Conservation (phyloP, 1,140 invertebrate genomes). For the Zaprionus kolodkinae region DNA sequence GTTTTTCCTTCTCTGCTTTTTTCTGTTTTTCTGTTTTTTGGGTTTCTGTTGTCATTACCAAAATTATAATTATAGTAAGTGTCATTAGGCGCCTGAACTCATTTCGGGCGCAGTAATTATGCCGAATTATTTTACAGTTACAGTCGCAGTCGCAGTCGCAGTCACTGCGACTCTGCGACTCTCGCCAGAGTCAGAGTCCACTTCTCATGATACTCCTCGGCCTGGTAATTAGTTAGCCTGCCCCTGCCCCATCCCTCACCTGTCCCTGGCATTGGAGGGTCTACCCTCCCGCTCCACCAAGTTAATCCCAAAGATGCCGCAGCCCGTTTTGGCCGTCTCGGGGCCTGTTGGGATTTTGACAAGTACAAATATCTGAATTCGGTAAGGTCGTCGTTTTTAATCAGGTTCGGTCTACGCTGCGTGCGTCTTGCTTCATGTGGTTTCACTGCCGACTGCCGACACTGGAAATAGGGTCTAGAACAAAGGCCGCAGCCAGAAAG, state of each 20-base stretch:
- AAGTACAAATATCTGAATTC: slow-evolving; percentile 83
- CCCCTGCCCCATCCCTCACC: slow-evolving; percentile 1
- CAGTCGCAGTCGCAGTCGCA: background rate
- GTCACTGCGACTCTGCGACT: background rate
- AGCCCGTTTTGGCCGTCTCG: slow-evolving; percentile 16
- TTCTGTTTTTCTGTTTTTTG: slow-evolving; percentile 13
- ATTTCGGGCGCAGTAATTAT: slow-evolving; percentile 67
- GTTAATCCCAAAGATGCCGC: slow-evolving; percentile 47
- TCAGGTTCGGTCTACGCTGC: slow-evolving; percentile 57
- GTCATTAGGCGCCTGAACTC: slow-evolving; percentile 76
- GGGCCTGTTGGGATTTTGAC: slow-evolving; percentile 66
- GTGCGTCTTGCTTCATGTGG: slow-evolving; percentile 73
- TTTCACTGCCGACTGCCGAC: slow-evolving; percentile 34
- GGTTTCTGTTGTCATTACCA: slow-evolving; percentile 70
- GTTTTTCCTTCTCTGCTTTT: slow-evolving; percentile 17
- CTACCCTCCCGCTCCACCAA: background rate
- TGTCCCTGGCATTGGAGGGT: background rate
- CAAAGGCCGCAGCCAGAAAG: slow-evolving; percentile 43
- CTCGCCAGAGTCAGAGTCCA: background rate
- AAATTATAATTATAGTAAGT: slow-evolving; percentile 83
- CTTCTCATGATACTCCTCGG: slow-evolving; percentile 18
- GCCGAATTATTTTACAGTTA: slow-evolving; percentile 77
- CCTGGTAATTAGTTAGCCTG: slow-evolving; percentile 43
- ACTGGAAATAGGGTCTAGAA: slow-evolving; percentile 43
- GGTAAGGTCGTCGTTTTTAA: slow-evolving; percentile 83